phyloP scores from a whole-genome alignment of 2,797 vertebrate species.

The Geotrypetes seraphini region DNA sequence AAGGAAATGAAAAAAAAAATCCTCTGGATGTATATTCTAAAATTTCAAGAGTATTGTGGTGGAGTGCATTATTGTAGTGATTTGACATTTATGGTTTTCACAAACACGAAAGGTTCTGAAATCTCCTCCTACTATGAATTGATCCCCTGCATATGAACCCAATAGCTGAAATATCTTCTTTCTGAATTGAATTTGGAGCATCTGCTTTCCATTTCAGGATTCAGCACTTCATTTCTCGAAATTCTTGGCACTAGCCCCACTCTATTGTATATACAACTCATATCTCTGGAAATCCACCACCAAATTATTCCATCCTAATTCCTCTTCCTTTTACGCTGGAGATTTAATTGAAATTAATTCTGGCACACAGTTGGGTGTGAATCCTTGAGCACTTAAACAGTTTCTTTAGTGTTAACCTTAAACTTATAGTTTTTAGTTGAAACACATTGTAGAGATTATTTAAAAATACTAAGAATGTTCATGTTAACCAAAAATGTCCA shows the following conservation, averaged over 20 bases:
- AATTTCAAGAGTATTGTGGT: no score
- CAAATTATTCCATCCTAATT: constrained; percentile 29
- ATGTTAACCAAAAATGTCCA: neutral
- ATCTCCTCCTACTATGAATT: no score
- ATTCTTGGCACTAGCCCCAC: constrained; percentile 18
- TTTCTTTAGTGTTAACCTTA: constrained; percentile 5
- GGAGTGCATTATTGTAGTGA: no score
- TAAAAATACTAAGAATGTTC: neutral
- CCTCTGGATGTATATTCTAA: no score
- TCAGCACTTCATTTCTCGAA: constrained; percentile 12
- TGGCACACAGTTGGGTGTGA: constrained; percentile 9
- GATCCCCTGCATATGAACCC: no score
- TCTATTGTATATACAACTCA: constrained; percentile 12
- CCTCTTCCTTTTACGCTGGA: constrained; percentile 24
- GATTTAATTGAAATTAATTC: constrained; percentile 32
- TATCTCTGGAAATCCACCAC: constrained; percentile 31
- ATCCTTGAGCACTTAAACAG: no score
- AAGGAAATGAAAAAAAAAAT: no score
- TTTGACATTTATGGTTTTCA: no score
- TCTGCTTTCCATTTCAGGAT: constrained; percentile 31
- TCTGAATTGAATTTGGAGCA: constrained; percentile 9
- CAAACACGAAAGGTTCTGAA: no score
- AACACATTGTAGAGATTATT: constrained; percentile 10
- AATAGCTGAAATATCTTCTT: neutral
- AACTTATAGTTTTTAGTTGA: constrained; percentile 22